phyloP scores from a whole-genome alignment of 1,140 invertebrate genomes.

The Lordiphosa collinella region DNA sequence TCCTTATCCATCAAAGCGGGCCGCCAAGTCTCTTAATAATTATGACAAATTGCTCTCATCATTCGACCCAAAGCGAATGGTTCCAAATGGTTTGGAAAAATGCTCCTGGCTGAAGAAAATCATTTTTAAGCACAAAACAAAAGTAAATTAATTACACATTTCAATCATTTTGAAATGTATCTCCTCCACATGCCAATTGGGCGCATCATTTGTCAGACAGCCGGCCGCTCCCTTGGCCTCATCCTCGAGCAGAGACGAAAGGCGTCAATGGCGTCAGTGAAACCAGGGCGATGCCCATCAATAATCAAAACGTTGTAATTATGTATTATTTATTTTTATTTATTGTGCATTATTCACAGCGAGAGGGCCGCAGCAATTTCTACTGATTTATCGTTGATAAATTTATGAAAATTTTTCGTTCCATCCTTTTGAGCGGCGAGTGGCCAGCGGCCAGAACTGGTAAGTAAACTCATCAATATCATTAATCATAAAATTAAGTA shows the following conservation, averaged over 20 bases:
- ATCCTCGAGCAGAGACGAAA: slow-evolving; percentile 2
- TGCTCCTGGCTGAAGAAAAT: slow-evolving; percentile 5
- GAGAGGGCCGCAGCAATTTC: slow-evolving; percentile 31
- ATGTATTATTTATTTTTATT: slow-evolving; percentile 74
- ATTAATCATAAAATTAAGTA: slow-evolving; percentile 79
- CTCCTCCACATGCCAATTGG: slow-evolving; percentile 40
- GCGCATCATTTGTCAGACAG: slow-evolving; percentile 58
- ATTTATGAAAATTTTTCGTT: slow-evolving; percentile 65
- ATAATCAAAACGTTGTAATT: slow-evolving; percentile 49
- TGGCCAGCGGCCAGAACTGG: slow-evolving; percentile 24
- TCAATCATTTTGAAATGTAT: slow-evolving; percentile 66
- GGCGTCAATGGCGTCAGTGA: slow-evolving; percentile 47
- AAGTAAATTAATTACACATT: slow-evolving; percentile 58
- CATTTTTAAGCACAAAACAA: slow-evolving; percentile 7
- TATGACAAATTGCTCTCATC: slow-evolving; percentile 42
- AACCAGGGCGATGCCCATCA: slow-evolving; percentile 19
- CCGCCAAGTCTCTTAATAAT: slow-evolving; percentile 21
- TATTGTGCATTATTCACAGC: slow-evolving; percentile 58
- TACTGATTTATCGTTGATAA: slow-evolving; percentile 73
- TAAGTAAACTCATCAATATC: slow-evolving; percentile 65
- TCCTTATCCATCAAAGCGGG: slow-evolving; percentile 1
- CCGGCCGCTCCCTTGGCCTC: background rate
- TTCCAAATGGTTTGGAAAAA: slow-evolving; percentile 38
- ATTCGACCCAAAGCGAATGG: too few relatives aligned
- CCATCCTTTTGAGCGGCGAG: slow-evolving; percentile 31